Conservation (phyloP, 2,113 vertebrate species). For the Phainopepla nitens region DNA sequence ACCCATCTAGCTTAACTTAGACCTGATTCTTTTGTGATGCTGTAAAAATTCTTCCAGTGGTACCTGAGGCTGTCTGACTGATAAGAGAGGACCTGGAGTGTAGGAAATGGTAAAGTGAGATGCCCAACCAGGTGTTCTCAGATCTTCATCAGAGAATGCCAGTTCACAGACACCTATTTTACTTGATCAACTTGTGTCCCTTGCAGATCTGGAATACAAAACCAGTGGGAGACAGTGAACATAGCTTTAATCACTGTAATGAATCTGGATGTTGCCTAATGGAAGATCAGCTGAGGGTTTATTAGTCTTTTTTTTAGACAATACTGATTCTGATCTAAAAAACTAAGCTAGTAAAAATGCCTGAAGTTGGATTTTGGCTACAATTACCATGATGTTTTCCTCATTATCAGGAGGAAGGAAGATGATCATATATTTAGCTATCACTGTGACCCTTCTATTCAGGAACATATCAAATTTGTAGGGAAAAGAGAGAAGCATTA, state of each 20-base stretch:
- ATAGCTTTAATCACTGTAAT: background rate
- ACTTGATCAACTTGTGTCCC: background rate
- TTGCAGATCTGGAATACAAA: background rate
- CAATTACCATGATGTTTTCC: background rate
- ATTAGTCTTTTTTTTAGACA: background rate
- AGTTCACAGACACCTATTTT: background rate
- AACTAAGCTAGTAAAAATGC: accelerated
- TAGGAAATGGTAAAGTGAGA: background rate
- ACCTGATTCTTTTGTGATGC: background rate
- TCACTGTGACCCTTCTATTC: background rate
- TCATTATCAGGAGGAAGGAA: background rate
- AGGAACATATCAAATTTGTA: background rate
- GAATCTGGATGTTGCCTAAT: background rate
- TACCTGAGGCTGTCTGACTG: background rate
- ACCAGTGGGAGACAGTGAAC: background rate
- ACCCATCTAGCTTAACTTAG: background rate
- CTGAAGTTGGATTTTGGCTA: background rate
- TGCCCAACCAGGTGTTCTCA: background rate
- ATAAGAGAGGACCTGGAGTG: background rate
- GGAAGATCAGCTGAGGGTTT: background rate
- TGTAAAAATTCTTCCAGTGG: background rate
- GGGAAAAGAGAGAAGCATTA: background rate
- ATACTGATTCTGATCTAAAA: background rate
- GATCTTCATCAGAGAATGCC: background rate
- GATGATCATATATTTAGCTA: background rate